Percentiles rank a stretch among this genome's conserved stretches.
Conservation (phyloP, 2,888 invertebrate genomes). For the Pachydiplax longipennis region DNA sequence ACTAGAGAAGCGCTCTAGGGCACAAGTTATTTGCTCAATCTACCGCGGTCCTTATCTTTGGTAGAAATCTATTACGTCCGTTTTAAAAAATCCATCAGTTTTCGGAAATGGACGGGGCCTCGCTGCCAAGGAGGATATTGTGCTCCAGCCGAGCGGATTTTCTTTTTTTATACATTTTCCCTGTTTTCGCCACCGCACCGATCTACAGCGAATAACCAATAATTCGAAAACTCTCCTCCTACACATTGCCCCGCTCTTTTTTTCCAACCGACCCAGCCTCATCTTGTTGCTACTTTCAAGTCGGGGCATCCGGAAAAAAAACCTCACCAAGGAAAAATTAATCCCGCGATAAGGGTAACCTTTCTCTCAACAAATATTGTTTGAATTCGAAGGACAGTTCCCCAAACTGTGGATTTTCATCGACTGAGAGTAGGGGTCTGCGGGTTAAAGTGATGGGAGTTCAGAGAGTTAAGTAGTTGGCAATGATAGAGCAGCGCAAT, state of each 20-base stretch:
- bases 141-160: neutral
- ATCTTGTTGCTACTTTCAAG: neutral
- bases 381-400: neutral
- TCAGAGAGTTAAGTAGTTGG: conserved; percentile 39
- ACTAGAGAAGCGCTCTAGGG: neutral
- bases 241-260: neutral
- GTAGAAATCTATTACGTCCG: neutral
- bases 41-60: neutral
- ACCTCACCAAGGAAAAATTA: neutral
- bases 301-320: neutral
- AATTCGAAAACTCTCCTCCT: neutral
- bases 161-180: neutral
- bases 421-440: conserved; percentile 5
- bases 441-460: conserved; percentile 31
- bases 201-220: neutral
- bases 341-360: conserved; percentile 1
- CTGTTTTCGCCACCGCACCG: neutral
- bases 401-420: conserved; percentile 36
- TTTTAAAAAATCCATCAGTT: neutral
- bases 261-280: neutral
- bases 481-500: conserved; percentile 39
- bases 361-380: conserved; percentile 16
- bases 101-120: neutral
- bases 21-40: neutral
- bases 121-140: neutral